Evolutionary conservation across 2,797 vertebrate species (phyloP).

Genomic region (Crenuchus spilurus): DNA sequence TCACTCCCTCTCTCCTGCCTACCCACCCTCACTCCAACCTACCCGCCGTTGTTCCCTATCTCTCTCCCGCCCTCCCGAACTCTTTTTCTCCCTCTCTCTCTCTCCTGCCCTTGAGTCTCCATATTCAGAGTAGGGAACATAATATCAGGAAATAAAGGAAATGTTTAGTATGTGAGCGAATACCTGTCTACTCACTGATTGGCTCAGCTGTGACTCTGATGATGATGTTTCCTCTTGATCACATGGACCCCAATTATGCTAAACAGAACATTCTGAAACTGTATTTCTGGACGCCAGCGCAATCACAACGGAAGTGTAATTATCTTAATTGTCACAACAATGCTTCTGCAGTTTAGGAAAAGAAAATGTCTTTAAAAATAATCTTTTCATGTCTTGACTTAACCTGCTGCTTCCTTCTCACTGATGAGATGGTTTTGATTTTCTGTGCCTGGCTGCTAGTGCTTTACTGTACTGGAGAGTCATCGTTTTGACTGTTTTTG

Average conservation of each 20-base stretch:
- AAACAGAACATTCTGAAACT: neutral
- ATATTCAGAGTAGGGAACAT: neutral
- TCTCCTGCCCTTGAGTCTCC: neutral
- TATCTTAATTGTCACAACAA: conserved; percentile 36
- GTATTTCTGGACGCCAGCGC: neutral
- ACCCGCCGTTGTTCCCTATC: too few relatives aligned
- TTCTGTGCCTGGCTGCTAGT: too few relatives aligned
- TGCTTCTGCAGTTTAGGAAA: conserved; percentile 26
- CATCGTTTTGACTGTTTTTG: too few relatives aligned
- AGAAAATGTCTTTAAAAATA: conserved; percentile 20
- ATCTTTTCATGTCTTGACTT: conserved; percentile 6
- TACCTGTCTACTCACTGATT: neutral
- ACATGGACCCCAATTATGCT: conserved; percentile 11
- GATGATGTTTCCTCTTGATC: neutral
- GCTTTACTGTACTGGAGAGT: too few relatives aligned
- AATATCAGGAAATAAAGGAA: neutral
- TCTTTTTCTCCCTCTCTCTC: conserved; percentile 6
- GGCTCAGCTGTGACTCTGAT: neutral
- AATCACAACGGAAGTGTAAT: neutral
- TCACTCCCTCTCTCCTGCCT: too few relatives aligned
- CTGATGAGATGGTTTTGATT: neutral
- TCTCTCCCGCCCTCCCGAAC: conserved; percentile 19
- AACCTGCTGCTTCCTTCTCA: conserved; percentile 28
- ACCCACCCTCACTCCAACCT: too few relatives aligned
- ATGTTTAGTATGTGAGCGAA: neutral